Percentiles rank a stretch among this genome's conserved stretches.
These are phyloP conservation scores for Scleropages formosus DNA, from an alignment of 2,797 vertebrate species.

Conservation along the genomic window DNA sequence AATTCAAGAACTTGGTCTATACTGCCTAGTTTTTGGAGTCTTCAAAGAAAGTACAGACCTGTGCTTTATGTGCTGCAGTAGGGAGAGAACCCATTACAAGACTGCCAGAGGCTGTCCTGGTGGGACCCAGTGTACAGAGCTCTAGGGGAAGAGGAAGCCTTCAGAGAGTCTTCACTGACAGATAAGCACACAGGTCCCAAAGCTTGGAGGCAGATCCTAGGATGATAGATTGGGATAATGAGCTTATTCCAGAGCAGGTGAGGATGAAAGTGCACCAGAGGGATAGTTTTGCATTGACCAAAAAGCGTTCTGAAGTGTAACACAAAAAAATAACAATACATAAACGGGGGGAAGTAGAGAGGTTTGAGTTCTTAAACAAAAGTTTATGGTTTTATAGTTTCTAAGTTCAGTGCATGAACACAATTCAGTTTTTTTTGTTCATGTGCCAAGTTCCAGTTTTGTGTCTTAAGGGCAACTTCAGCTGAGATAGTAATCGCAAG, in stretches of 20 bases:
- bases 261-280: slow-evolving; percentile 1
- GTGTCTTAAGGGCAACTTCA: no score
- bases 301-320: slow-evolving; percentile 5
- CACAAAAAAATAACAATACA: neutral
- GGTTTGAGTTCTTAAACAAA: neutral
- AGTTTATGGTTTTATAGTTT: neutral
- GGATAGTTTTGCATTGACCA: slow-evolving; percentile 20
- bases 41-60: neutral
- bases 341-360: neutral
- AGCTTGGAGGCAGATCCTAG: slow-evolving; percentile 55
- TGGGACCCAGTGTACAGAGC: slow-evolving; percentile 18
- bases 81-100: neutral
- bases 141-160: slow-evolving; percentile 38
- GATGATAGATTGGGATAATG: slow-evolving; percentile 63
- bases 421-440: no score
- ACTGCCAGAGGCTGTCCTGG: slow-evolving; percentile 10
- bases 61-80: neutral
- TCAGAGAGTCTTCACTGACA: slow-evolving; percentile 55
- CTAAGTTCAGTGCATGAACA: no score
- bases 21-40: neutral
- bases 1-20: no score
- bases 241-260: slow-evolving; percentile 30
- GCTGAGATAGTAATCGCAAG: no score
- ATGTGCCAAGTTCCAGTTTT: no score
- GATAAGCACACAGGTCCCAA: slow-evolving; percentile 53